These are phyloP conservation scores for Thelaira solivaga DNA, from an alignment of 2,888 invertebrate species.

Conservation along the genomic window DNA sequence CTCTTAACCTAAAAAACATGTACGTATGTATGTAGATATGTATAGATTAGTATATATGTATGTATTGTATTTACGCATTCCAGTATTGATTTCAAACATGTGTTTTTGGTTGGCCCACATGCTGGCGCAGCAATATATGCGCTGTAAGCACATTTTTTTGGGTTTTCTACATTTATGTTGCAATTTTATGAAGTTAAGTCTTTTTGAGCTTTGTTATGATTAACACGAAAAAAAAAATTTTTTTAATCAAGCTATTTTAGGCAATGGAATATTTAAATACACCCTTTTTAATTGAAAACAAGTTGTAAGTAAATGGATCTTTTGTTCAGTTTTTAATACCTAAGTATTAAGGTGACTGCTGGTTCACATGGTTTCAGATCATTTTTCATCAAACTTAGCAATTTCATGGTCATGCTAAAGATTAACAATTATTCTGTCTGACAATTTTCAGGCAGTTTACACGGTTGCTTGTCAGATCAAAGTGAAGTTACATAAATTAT, in stretches of 20 bases:
- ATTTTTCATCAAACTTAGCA: too few relatives aligned
- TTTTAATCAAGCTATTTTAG: neutral
- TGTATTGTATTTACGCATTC: constrained; percentile 48
- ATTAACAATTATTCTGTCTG: too few relatives aligned
- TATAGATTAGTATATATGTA: constrained; percentile 32
- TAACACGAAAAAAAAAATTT: constrained; percentile 52
- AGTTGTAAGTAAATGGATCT: too few relatives aligned
- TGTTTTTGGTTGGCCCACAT: constrained; percentile 29
- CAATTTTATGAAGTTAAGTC: constrained; percentile 59
- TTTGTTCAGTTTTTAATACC: too few relatives aligned
- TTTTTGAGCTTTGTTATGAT: constrained; percentile 61
- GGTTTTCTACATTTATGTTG: constrained; percentile 7
- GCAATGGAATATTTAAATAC: neutral
- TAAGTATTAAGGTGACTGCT: too few relatives aligned
- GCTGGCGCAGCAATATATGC: constrained; percentile 10
- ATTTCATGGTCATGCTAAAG: too few relatives aligned
- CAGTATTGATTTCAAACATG: constrained; percentile 58
- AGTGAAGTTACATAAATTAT: too few relatives aligned
- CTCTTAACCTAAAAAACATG: constrained; percentile 57
- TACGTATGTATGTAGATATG: constrained; percentile 30
- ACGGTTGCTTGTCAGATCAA: too few relatives aligned
- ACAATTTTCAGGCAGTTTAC: too few relatives aligned
- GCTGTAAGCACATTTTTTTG: constrained; percentile 14
- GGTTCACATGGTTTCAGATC: too few relatives aligned
- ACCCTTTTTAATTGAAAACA: neutral